Percentiles rank a stretch among this genome's conserved stretches.
Conservation (phyloP, 2,797 vertebrate genomes). For the Triplophysa yarkandensis region DNA sequence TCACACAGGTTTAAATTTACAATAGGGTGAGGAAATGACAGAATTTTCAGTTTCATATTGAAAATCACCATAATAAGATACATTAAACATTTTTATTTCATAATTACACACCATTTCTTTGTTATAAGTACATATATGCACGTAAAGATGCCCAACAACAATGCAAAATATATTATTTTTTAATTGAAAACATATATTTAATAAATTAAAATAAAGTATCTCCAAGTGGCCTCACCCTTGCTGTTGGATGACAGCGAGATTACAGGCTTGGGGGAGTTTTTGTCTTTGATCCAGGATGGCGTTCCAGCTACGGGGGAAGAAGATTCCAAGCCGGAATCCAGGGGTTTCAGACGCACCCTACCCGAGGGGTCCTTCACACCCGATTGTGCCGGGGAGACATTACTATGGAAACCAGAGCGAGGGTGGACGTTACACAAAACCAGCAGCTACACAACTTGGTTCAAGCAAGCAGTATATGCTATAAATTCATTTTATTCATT, state of each 20-base stretch:
- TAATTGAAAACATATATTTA: no score
- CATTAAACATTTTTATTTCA: no score
- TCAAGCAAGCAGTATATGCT: background rate
- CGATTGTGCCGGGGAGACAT: conserved; percentile 2
- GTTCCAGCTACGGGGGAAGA: conserved; percentile 6
- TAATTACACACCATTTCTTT: no score
- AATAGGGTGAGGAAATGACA: no score
- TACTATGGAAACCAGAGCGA: conserved; percentile 28
- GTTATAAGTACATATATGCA: no score
- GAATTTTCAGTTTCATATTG: no score
- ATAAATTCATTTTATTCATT: background rate
- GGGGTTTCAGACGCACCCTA: conserved; percentile 31
- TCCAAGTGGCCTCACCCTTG: conserved; percentile 50
- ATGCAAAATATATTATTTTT: no score
- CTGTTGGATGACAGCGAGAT: conserved; percentile 3
- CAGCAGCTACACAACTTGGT: background rate
- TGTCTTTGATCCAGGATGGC: conserved; percentile 38
- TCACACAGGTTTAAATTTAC: no score
- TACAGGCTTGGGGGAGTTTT: conserved; percentile 22
- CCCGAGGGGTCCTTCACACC: conserved; percentile 23
- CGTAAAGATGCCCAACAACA: no score
- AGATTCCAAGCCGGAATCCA: background rate
- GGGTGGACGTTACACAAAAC: background rate
- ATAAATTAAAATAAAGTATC: background rate
- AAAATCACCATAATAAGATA: no score